A percentile compares a stretch with the other conserved stretches of the same genome.
Conservation (phyloP, 2,888 invertebrate species). For the Macaria notata region DNA sequence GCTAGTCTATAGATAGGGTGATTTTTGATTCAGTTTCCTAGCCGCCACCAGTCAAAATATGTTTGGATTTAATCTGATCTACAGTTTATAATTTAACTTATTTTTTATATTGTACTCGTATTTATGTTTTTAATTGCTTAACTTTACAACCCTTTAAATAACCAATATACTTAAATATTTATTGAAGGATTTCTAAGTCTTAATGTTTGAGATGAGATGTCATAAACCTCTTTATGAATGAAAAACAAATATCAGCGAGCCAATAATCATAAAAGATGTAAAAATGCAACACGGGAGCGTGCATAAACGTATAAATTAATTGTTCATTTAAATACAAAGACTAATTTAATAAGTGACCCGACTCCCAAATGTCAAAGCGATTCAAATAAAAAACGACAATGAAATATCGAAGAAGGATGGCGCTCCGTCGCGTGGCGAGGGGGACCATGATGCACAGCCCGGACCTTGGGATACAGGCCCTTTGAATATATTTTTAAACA, state of each 20-base stretch:
- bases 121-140: too few relatives aligned
- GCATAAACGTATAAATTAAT: constrained; percentile 67
- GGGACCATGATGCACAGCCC: constrained; percentile 20
- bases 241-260: constrained; percentile 10
- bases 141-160: too few relatives aligned
- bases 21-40: too few relatives aligned
- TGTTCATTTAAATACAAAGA: constrained; percentile 80
- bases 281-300: constrained; percentile 47
- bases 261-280: constrained; percentile 17
- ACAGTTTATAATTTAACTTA: too few relatives aligned
- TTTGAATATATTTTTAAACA: too few relatives aligned
- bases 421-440: constrained; percentile 32
- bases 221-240: background rate
- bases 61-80: too few relatives aligned
- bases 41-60: too few relatives aligned
- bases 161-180: too few relatives aligned
- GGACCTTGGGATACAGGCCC: background rate
- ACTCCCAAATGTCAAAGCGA: constrained; percentile 76
- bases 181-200: too few relatives aligned
- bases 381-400: constrained; percentile 71
- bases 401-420: constrained; percentile 71
- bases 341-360: constrained; percentile 81
- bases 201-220: too few relatives aligned
- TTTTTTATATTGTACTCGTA: too few relatives aligned
- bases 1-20: too few relatives aligned